Conservation (phyloP, 1,140 invertebrate genomes). For the Phymorhynchus buccinoides region DNA sequence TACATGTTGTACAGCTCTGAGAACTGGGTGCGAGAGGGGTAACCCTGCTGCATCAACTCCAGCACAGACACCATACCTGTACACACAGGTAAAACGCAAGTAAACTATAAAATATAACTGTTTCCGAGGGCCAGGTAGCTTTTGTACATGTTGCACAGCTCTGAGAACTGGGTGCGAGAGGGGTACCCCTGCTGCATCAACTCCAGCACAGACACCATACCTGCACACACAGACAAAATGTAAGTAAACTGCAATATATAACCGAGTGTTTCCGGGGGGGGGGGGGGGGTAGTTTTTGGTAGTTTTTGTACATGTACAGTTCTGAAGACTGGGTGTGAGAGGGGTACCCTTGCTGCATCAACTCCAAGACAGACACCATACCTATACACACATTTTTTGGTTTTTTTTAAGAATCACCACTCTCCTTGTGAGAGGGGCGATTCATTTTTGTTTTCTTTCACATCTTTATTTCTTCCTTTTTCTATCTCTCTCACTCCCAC, state of each 20-base stretch:
- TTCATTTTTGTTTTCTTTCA: no score
- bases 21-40: constrained; percentile 90
- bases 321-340: constrained; percentile 80
- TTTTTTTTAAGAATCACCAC: no score
- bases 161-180: constrained; percentile 87
- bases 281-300: no score
- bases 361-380: constrained; percentile 77
- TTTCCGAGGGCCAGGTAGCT: no score
- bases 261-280: no score
- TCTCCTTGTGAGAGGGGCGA: no score
- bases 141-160: constrained; percentile 93
- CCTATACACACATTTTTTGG: no score
- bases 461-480: no score
- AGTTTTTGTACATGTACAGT: no score
- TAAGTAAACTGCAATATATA: not conserved
- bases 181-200: constrained; percentile 97
- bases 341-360: constrained; percentile 69
- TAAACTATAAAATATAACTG: not conserved
- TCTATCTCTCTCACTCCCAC: no score
- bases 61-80: constrained; percentile 93
- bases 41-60: constrained; percentile 95
- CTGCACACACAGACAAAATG: constrained; percentile 66
- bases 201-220: constrained; percentile 94
- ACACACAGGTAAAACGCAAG: constrained; percentile 6
- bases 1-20: constrained; percentile 93